Percentiles rank a stretch among this genome's conserved stretches.
These are phyloP conservation scores for Antheraea pernyi DNA, from an alignment of 1,140 invertebrate species.

Conservation along the genomic window DNA sequence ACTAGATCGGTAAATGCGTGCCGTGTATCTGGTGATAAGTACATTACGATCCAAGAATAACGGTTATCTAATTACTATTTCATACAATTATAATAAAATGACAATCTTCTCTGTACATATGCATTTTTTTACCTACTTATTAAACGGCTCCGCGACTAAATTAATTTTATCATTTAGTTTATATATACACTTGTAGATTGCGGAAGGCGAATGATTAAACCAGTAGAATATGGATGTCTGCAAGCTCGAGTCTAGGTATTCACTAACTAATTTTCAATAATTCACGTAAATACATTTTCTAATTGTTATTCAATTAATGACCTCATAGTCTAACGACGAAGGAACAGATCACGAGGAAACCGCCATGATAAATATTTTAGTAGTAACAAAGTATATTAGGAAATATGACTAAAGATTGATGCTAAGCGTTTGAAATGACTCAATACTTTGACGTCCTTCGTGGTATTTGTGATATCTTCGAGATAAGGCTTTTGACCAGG, in stretches of 20 bases:
- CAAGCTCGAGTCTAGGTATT: neutral
- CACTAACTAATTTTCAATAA: neutral
- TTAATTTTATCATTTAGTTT: neutral
- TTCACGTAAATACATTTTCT: neutral
- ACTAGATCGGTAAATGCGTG: neutral
- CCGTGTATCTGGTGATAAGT: neutral
- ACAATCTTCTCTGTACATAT: neutral
- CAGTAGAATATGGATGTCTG: neutral
- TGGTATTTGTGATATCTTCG: neutral
- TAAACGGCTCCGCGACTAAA: neutral
- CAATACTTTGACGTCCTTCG: no score
- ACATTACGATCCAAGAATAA: neutral
- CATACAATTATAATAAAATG: neutral
- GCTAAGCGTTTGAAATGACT: neutral
- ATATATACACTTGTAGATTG: neutral
- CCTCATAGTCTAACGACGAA: neutral
- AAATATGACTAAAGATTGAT: neutral
- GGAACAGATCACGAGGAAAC: neutral
- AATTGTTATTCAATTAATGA: neutral
- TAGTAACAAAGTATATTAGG: neutral
- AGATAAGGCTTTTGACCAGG: no score
- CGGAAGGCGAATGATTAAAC: neutral
- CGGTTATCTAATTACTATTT: neutral
- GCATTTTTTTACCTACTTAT: neutral
- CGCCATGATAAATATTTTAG: neutral